Evolutionary conservation across 2,888 invertebrate species (phyloP).

Genomic region (Cephus spinipes): DNA sequence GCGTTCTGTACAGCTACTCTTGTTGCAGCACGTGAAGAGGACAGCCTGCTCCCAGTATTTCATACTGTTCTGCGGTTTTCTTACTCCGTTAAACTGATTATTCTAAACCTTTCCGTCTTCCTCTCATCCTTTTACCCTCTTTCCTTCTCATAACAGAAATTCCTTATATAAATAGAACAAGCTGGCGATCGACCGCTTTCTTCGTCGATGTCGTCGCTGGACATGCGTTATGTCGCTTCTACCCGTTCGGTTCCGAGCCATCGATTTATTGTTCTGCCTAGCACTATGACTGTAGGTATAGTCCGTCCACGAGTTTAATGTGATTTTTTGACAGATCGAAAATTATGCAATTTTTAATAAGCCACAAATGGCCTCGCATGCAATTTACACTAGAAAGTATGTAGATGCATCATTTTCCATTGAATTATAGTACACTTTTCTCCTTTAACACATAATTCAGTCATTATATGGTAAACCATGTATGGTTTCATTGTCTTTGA

Average conservation of each 20-base stretch:
- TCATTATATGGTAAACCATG: no score
- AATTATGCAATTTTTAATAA: no score
- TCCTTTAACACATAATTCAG: no score
- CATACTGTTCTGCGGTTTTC: background rate
- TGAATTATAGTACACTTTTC: no score
- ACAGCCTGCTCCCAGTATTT: background rate
- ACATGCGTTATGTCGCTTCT: background rate
- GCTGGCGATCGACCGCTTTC: background rate
- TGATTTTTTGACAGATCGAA: no score
- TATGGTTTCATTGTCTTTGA: no score
- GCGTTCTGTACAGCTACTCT: background rate
- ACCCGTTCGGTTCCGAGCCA: background rate
- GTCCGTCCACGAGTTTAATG: no score
- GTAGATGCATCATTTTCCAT: no score
- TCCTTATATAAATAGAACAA: background rate
- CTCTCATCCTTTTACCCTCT: background rate
- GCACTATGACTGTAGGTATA: background rate
- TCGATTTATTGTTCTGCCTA: background rate
- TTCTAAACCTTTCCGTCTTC: slow-evolving; percentile 9
- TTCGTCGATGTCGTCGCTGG: background rate
- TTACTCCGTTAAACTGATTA: slow-evolving; percentile 21
- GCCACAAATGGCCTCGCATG: no score
- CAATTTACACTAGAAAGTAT: no score
- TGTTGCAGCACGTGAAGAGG: background rate
- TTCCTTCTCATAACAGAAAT: background rate